Conservation (phyloP, 2,797 vertebrate genomes). For the Mormyrops boulengeri region DNA sequence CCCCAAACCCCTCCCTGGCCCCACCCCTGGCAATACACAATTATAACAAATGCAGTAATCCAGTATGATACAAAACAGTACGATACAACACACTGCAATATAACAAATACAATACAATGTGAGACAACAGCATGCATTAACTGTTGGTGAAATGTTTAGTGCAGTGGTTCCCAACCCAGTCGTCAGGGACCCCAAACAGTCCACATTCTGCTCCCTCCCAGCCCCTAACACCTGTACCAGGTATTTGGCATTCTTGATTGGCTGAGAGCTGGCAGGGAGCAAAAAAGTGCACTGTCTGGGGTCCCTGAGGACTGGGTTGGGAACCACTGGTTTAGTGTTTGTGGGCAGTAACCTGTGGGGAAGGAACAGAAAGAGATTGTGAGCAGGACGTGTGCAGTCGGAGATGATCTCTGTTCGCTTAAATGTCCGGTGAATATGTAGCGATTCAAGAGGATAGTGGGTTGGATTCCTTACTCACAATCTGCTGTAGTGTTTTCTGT, state of each 20-base stretch:
- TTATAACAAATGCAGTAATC: background rate
- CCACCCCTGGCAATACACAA: background rate
- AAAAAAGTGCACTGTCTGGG: no score
- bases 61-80: background rate
- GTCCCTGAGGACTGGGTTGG: no score
- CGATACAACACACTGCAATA: background rate
- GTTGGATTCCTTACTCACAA: background rate
- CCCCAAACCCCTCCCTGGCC: background rate
- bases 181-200: no score
- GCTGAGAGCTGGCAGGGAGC: no score
- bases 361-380: background rate
- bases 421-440: background rate
- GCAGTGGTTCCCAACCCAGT: no score
- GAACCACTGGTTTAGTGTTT: background rate
- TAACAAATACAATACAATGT: background rate
- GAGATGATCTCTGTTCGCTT: background rate
- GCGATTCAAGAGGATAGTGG: background rate
- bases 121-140: background rate
- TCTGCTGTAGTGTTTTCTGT: background rate
- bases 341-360: background rate
- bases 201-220: no score
- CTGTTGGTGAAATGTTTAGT: background rate
- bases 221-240: no score
- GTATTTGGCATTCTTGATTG: no score
- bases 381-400: background rate